Evolutionary conservation across 2,797 vertebrate genomes (phyloP).

Genomic region (Ptychadena robeensis): DNA sequence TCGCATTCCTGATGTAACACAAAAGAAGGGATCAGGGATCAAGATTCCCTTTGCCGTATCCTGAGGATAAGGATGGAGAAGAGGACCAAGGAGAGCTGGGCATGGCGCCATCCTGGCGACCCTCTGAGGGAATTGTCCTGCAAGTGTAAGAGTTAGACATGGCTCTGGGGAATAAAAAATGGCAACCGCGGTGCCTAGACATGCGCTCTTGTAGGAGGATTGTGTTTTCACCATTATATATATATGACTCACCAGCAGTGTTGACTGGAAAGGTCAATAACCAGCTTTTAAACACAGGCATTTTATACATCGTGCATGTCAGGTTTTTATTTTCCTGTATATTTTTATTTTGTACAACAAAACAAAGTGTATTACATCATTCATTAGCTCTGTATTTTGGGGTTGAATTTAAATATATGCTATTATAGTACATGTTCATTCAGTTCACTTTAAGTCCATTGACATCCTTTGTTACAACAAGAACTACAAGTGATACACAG

Average conservation of each 20-base stretch:
- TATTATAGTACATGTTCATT: constrained; percentile 42
- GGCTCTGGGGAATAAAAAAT: constrained; percentile 9
- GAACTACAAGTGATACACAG: neutral
- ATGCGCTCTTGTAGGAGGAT: constrained; percentile 19
- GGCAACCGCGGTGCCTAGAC: constrained; percentile 9
- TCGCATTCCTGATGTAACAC: constrained; percentile 77
- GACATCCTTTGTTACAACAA: neutral
- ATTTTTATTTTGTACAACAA: constrained; percentile 61
- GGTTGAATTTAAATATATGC: constrained; percentile 60
- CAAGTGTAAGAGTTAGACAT: constrained; percentile 12
- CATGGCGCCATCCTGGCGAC: constrained; percentile 60
- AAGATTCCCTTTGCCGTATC: constrained; percentile 75
- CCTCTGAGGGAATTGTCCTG: constrained; percentile 42
- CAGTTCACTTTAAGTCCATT: constrained; percentile 26
- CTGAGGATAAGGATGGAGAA: constrained; percentile 66
- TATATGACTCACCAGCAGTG: constrained; percentile 66
- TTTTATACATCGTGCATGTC: constrained; percentile 60
- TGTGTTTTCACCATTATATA: constrained; percentile 54
- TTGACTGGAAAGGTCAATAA: constrained; percentile 65
- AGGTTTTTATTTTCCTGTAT: constrained; percentile 52
- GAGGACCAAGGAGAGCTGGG: constrained; percentile 76
- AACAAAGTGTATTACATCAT: constrained; percentile 62
- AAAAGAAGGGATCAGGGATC: constrained; percentile 79
- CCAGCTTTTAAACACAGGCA: constrained; percentile 73
- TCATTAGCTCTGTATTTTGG: constrained; percentile 66